Conservation (phyloP, 2,888 invertebrate genomes). For the Polyommatus iphigenia region DNA sequence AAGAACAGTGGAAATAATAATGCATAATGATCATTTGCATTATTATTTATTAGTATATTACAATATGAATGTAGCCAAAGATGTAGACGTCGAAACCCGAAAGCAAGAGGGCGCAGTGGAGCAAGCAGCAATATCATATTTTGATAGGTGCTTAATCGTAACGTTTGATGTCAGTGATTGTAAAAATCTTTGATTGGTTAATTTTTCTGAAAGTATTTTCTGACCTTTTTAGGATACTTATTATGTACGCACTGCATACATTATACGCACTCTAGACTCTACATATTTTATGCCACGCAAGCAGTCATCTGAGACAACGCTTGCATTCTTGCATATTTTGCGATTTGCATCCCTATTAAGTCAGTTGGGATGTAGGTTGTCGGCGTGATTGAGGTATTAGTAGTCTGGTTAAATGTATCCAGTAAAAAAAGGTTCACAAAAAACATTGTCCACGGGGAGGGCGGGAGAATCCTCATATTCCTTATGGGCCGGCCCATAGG, state of each 20-base stretch:
- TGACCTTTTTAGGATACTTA: not conserved
- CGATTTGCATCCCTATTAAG: not conserved
- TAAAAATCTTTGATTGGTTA: not conserved
- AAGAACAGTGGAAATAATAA: not conserved
- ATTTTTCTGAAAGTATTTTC: not conserved
- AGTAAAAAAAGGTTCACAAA: too few species aligned
- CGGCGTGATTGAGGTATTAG: not conserved
- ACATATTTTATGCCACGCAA: not conserved
- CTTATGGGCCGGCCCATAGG: too few species aligned
- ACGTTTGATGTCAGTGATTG: not conserved
- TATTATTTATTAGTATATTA: too few species aligned
- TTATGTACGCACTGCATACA: not conserved
- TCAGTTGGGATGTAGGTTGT: not conserved
- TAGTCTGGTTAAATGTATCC: too few species aligned
- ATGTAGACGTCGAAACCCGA: too few species aligned
- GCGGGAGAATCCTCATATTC: too few species aligned
- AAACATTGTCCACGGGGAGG: not conserved
- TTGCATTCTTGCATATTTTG: slow-evolving; percentile 14
- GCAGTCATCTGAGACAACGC: slow-evolving; percentile 2
- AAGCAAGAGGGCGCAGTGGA: too few species aligned
- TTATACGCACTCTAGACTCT: not conserved
- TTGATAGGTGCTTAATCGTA: not conserved
- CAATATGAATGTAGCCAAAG: too few species aligned
- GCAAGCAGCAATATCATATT: too few species aligned
- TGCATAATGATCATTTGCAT: too few species aligned